These are phyloP conservation scores for Festucalex cinctus DNA, from an alignment of 2,113 vertebrate genomes.

Conservation along the genomic window DNA sequence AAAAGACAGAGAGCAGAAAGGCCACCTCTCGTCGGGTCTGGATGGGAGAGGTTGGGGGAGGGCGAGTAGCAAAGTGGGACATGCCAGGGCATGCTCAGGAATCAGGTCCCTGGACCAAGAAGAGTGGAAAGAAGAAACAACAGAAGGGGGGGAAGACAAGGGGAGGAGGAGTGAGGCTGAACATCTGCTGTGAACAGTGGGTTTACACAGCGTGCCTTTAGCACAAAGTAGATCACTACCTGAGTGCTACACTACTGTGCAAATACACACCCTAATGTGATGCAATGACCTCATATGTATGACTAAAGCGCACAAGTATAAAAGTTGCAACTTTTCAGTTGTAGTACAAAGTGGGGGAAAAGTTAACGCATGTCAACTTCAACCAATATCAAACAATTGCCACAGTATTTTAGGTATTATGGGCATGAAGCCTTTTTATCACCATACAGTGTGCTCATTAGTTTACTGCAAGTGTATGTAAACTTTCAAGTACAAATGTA, in stretches of 20 bases:
- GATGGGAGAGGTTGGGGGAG: constrained; percentile 32
- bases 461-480: too few species aligned
- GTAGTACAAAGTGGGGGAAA: too few species aligned
- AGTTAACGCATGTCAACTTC: too few species aligned
- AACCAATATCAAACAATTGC: too few species aligned
- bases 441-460: too few species aligned
- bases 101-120: constrained; percentile 20
- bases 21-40: constrained; percentile 41
- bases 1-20: constrained; percentile 47
- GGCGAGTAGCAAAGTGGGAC: constrained; percentile 57
- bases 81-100: constrained; percentile 66
- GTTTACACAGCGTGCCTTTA: constrained; percentile 28
- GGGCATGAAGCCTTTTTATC: too few species aligned
- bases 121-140: constrained; percentile 33
- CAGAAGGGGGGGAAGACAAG: constrained; percentile 22
- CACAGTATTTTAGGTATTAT: too few species aligned
- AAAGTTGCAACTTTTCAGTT: not conserved
- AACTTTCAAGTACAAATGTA: too few species aligned
- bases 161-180: constrained; percentile 35
- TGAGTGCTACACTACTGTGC: not conserved
- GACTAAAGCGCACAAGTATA: too few species aligned
- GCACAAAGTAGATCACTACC: not conserved
- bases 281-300: not conserved
- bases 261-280: not conserved
- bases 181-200: constrained; percentile 44